Percentiles rank a stretch among this genome's conserved stretches.
Conservation (phyloP, 2,888 invertebrate species). For the Odontothrips loti region DNA sequence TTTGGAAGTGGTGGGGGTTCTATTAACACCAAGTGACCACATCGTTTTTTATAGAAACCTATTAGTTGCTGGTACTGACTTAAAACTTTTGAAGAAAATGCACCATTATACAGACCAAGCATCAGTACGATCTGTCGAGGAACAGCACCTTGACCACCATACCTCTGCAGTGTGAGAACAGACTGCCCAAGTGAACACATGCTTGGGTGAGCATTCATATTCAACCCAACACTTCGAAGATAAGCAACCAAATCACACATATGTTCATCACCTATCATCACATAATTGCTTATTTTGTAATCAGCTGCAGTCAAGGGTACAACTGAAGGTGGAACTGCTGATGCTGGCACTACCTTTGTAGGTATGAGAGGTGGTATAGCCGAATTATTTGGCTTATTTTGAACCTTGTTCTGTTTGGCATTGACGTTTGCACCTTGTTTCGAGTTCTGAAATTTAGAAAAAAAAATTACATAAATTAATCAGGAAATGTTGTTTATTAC, state of each 20-base stretch:
- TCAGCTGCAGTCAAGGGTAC: background rate
- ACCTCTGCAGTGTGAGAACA: background rate
- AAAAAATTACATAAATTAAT: no score
- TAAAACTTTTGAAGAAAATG: background rate
- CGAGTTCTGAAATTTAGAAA: no score
- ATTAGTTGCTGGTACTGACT: background rate
- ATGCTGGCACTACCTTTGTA: background rate
- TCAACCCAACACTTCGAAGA: background rate
- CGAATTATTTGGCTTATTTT: no score
- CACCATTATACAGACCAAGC: background rate
- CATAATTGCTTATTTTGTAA: background rate
- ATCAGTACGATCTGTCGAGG: background rate
- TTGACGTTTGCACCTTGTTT: no score
- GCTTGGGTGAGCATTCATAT: background rate
- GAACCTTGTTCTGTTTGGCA: no score
- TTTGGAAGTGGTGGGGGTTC: background rate
- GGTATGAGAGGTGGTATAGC: no score
- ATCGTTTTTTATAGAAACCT: background rate
- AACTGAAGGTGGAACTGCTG: background rate
- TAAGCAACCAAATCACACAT: background rate
- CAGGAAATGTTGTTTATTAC: no score
- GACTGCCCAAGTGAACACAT: background rate
- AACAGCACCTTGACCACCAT: background rate
- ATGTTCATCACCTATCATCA: background rate
- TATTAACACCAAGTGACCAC: background rate